Evolutionary conservation across 2,113 vertebrate species (phyloP).

Genomic region (Pangasianodon gigas): DNA sequence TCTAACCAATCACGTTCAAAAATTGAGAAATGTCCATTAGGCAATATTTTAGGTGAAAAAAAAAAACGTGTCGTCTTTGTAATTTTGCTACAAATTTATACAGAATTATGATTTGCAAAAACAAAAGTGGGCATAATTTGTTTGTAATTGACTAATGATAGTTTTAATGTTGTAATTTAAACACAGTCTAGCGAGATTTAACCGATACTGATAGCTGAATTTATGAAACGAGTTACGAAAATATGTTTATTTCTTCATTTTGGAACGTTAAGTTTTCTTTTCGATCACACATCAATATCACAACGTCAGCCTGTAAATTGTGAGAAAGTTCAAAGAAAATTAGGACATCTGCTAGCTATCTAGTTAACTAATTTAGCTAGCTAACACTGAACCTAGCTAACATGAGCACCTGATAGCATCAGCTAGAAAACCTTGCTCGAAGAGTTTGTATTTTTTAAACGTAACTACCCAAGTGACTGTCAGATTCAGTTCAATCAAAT

Average conservation of each 20-base stretch:
- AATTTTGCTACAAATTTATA: not conserved
- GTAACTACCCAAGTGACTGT: not conserved
- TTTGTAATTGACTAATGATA: not conserved
- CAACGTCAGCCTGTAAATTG: no score
- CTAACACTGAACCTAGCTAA: not conserved
- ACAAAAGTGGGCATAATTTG: not conserved
- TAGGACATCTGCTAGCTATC: not conserved
- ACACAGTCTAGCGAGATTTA: not conserved
- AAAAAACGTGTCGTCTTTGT: not conserved
- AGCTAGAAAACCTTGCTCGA: not conserved
- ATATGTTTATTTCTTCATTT: not conserved
- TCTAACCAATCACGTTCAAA: not conserved
- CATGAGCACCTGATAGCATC: not conserved
- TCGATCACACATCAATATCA: no score
- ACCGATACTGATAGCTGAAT: not conserved
- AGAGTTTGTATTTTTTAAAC: not conserved
- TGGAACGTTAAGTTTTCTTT: no score
- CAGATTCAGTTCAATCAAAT: not conserved
- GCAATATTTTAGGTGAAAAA: not conserved
- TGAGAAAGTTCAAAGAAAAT: not conserved
- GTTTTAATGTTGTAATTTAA: not conserved
- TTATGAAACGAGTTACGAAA: not conserved
- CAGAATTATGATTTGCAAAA: not conserved
- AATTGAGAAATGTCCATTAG: not conserved
- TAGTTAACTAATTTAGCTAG: not conserved